phyloP scores from a whole-genome alignment of 2,888 invertebrate species.

The Crocallis elinguaria region DNA sequence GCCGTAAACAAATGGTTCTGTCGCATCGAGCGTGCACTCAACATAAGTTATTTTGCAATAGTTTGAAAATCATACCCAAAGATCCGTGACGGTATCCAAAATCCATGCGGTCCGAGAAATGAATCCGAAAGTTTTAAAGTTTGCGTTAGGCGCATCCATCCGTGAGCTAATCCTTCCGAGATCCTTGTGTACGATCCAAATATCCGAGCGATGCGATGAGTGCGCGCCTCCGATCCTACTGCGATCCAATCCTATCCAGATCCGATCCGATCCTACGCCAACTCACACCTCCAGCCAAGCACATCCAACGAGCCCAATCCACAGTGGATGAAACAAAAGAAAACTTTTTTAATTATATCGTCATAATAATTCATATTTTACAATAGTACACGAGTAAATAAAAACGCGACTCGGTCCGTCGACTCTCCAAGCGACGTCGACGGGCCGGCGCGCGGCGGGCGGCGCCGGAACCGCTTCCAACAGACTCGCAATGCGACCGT shows the following conservation, averaged over 20 bases:
- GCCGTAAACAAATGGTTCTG: constrained; percentile 62
- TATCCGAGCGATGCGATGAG: constrained; percentile 49
- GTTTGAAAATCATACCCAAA: constrained; percentile 80
- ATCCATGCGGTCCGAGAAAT: constrained; percentile 27
- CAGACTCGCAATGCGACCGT: too few relatives aligned
- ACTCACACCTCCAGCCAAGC: constrained; percentile 53
- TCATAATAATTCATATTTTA: constrained; percentile 37
- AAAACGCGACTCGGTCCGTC: neutral
- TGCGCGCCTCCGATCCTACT: constrained; percentile 41
- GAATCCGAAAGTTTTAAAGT: constrained; percentile 48
- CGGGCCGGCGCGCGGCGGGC: neutral
- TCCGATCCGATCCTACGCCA: constrained; percentile 55
- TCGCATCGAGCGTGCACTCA: constrained; percentile 78
- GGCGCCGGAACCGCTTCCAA: neutral
- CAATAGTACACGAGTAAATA: constrained; percentile 10
- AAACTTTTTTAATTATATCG: constrained; percentile 74
- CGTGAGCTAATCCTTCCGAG: constrained; percentile 46
- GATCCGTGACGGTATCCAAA: constrained; percentile 58
- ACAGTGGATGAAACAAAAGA: constrained; percentile 85
- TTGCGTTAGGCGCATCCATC: constrained; percentile 39
- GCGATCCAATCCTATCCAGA: constrained; percentile 36
- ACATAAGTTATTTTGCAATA: constrained; percentile 75
- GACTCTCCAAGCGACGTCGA: too few relatives aligned
- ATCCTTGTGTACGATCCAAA: constrained; percentile 61
- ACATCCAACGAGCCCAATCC: constrained; percentile 79